Percentiles rank a stretch among this genome's conserved stretches.
Conservation (phyloP, 2,113 vertebrate species). For the Climacteris rufus region DNA sequence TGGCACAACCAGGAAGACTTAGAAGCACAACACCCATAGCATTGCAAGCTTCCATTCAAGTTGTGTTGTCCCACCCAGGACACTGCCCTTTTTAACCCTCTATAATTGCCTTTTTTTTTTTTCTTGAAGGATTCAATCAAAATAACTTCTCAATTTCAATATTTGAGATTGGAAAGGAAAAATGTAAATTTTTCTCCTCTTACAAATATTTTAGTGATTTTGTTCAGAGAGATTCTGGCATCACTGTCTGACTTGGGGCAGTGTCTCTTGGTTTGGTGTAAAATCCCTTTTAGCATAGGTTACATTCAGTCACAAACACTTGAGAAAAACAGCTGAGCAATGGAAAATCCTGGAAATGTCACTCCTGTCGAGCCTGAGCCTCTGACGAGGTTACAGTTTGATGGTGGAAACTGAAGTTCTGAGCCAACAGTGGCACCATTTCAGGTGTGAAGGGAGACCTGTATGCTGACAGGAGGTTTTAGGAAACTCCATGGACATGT, state of each 20-base stretch:
- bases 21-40: fast-evolving
- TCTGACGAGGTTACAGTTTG: background rate
- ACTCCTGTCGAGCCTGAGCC: background rate
- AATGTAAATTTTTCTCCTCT: background rate
- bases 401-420: background rate
- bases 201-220: background rate
- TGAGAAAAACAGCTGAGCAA: background rate
- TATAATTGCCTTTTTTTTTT: background rate
- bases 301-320: background rate
- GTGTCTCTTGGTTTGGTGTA: background rate
- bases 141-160: background rate
- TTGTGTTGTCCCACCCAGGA: background rate
- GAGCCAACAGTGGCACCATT: background rate
- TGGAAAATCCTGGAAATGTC: background rate
- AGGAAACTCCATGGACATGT: background rate
- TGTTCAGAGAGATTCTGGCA: background rate
- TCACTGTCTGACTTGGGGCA: background rate
- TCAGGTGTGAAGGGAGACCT: background rate
- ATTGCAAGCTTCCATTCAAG: background rate
- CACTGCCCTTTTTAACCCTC: background rate
- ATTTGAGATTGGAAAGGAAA: background rate
- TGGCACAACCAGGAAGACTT: background rate
- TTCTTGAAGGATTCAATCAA: background rate
- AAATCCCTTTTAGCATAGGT: background rate
- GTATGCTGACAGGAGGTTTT: background rate